Percentiles rank a stretch among this genome's conserved stretches.
phyloP scores from a whole-genome alignment of 2,888 invertebrate genomes.

The Chrysolina oricalcia region DNA sequence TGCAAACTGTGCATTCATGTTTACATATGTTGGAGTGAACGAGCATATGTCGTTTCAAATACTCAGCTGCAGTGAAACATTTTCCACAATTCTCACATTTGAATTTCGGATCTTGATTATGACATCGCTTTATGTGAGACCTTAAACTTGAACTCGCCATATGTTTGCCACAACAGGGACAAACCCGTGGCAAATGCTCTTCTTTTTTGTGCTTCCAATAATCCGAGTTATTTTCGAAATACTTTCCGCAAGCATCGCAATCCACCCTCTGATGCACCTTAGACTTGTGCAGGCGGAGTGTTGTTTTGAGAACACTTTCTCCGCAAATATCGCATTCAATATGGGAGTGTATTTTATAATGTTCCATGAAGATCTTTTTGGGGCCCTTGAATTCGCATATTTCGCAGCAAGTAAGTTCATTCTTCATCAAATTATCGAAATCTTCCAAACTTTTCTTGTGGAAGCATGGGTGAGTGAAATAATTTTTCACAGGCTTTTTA shows the following conservation, averaged over 20 bases:
- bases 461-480: conserved; percentile 31
- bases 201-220: conserved; percentile 41
- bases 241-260: not conserved
- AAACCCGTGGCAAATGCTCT: conserved; percentile 52
- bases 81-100: conserved; percentile 59
- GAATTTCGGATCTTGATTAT: conserved; percentile 38
- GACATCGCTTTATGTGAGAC: conserved; percentile 49
- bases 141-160: conserved; percentile 45
- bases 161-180: conserved; percentile 58
- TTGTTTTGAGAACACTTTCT: conserved; percentile 68
- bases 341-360: conserved; percentile 47
- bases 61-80: conserved; percentile 47
- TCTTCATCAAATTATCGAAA: conserved; percentile 16
- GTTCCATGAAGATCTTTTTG: conserved; percentile 5
- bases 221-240: conserved; percentile 53
- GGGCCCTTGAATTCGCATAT: not conserved
- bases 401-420: not conserved
- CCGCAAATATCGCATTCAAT: conserved; percentile 72
- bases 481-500: not conserved
- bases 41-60: conserved; percentile 59
- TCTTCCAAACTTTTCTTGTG: conserved; percentile 16
- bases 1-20: conserved; percentile 53
- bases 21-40: conserved; percentile 55
- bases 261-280: not conserved
- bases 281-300: not conserved